Percentiles rank a stretch among this genome's conserved stretches.
Conservation (phyloP, 2,797 vertebrate genomes). For the Hozukius guyotensis region DNA sequence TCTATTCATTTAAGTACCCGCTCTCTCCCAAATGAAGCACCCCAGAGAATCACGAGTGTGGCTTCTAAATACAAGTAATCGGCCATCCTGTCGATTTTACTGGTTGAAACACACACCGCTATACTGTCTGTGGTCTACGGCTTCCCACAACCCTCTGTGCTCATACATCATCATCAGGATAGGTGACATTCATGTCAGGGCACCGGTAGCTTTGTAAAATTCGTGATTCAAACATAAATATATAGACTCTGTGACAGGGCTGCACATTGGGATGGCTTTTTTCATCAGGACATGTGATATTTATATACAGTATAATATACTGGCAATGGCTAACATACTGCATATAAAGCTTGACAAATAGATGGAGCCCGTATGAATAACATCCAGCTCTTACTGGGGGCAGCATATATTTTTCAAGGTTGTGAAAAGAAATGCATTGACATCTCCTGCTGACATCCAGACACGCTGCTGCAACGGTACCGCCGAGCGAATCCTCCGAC, state of each 20-base stretch:
- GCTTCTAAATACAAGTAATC: slow-evolving; percentile 47
- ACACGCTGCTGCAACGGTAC: slow-evolving; percentile 9
- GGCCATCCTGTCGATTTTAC: not conserved
- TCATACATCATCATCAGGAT: slow-evolving; percentile 43
- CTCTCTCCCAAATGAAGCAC: slow-evolving; percentile 10
- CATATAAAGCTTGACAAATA: slow-evolving; percentile 34
- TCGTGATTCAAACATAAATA: slow-evolving; percentile 47
- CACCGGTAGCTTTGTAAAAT: slow-evolving; percentile 44
- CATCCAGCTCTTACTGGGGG: not conserved
- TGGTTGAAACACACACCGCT: not conserved
- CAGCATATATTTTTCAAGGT: slow-evolving; percentile 20
- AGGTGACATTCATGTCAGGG: slow-evolving; percentile 32
- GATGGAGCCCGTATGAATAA: slow-evolving; percentile 11
- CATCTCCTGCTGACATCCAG: slow-evolving; percentile 19
- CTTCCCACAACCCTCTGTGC: slow-evolving; percentile 12
- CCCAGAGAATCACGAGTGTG: slow-evolving; percentile 2
- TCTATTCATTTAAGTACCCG: slow-evolving; percentile 26
- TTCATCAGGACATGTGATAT: slow-evolving; percentile 26
- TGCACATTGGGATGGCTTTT: slow-evolving; percentile 3
- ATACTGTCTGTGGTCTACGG: not conserved
- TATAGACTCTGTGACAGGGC: not conserved
- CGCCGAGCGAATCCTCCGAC: slow-evolving; percentile 2
- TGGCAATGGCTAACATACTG: not conserved
- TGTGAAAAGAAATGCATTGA: slow-evolving; percentile 7
- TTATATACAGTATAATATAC: slow-evolving; percentile 12